Percentiles rank a stretch among this genome's conserved stretches.
Evolutionary conservation across 2,797 vertebrate species (phyloP).

Genomic region (Enteromius trimaculatus): DNA sequence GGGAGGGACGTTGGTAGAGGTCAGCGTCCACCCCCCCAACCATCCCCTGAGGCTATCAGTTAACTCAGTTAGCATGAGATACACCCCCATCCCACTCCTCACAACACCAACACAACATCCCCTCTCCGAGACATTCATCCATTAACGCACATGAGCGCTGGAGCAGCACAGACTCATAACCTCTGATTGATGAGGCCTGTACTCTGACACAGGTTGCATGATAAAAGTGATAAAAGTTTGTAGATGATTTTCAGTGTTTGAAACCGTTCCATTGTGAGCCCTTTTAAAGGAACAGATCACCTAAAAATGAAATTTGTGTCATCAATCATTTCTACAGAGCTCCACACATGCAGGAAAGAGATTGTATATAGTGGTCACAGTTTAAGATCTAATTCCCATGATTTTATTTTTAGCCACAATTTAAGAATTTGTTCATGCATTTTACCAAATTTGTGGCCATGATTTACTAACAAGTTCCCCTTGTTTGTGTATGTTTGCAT

Average conservation of each 20-base stretch:
- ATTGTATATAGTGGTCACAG: background rate
- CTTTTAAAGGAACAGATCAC: background rate
- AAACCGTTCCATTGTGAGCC: background rate
- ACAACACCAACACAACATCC: constrained; percentile 40
- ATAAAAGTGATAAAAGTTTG: background rate
- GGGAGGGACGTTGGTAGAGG: constrained; percentile 80
- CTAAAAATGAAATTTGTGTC: background rate
- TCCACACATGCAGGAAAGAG: background rate
- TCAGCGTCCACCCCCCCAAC: constrained; percentile 88
- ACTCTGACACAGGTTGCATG: background rate
- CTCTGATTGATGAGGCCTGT: background rate
- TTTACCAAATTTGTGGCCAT: background rate
- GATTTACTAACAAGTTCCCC: background rate
- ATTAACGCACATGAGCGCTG: background rate
- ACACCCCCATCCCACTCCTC: constrained; percentile 37
- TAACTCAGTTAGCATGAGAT: constrained; percentile 99
- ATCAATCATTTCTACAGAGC: background rate
- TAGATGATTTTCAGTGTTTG: background rate
- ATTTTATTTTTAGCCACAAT: background rate
- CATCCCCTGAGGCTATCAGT: constrained; percentile 96
- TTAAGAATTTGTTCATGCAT: background rate
- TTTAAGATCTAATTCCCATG: background rate
- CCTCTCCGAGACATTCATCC: constrained; percentile 1
- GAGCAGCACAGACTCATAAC: background rate
- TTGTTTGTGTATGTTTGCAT: background rate